Percentiles rank a stretch among this genome's conserved stretches.
These are phyloP conservation scores for Dicrurus megarhynchus DNA, from an alignment of 2,113 vertebrate genomes.

Conservation along the genomic window DNA sequence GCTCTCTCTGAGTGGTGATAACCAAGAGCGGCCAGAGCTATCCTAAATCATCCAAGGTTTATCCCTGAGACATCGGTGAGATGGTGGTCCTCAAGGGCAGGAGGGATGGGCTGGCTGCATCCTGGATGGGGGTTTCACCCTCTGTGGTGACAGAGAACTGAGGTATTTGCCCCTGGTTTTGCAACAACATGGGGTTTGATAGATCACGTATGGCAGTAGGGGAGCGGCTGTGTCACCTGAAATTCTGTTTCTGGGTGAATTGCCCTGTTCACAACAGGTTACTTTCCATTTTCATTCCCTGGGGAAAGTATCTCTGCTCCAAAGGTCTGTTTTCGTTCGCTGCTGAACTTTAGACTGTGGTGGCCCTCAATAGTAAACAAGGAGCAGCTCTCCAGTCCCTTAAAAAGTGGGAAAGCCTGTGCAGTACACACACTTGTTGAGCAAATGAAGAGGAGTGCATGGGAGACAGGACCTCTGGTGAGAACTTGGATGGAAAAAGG, in stretches of 20 bases:
- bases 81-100: not conserved
- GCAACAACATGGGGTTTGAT: not conserved
- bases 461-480: not conserved
- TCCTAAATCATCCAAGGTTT: not conserved
- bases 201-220: fast-evolving
- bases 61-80: fast-evolving
- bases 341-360: constrained; percentile 28
- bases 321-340: constrained; percentile 35
- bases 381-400: not conserved
- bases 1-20: not conserved
- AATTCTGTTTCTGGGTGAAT: not conserved
- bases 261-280: not conserved
- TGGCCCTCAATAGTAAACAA: not conserved
- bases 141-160: not conserved
- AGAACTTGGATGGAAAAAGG: not conserved
- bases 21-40: not conserved
- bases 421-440: not conserved
- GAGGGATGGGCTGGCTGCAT: not conserved
- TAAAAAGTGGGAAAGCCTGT: not conserved
- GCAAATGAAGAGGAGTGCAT: not conserved
- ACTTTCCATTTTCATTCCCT: not conserved
- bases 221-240: fast-evolving
- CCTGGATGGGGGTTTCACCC: not conserved
- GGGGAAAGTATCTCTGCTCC: not conserved
- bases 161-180: not conserved